Percentiles rank a stretch among this genome's conserved stretches.
Evolutionary conservation across 2,888 invertebrate species (phyloP).

Genomic region (Anarsia innoxiella): DNA sequence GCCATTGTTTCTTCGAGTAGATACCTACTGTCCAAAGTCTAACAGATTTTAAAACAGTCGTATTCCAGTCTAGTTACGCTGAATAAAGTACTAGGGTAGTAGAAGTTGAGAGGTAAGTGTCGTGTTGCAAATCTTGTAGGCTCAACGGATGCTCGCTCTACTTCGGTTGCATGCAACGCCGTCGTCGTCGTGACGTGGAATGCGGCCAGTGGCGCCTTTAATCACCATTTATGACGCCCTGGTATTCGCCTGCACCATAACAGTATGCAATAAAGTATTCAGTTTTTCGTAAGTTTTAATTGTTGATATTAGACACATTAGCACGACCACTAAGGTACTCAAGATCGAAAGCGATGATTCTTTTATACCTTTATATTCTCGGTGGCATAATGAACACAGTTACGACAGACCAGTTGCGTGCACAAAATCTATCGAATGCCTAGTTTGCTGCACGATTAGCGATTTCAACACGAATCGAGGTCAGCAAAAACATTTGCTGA

Average conservation of each 20-base stretch:
- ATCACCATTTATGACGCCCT: constrained; percentile 33
- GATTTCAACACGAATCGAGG: constrained; percentile 34
- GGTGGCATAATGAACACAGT: background rate
- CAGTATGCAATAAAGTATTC: background rate
- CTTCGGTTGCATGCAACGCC: constrained; percentile 50
- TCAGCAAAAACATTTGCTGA: constrained; percentile 29
- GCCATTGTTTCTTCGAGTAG: constrained; percentile 1
- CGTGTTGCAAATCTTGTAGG: constrained; percentile 41
- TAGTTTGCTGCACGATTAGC: constrained; percentile 18
- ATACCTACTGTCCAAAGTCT: too few relatives aligned
- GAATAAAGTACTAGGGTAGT: constrained; percentile 21
- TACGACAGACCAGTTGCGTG: constrained; percentile 13
- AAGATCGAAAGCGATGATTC: too few relatives aligned
- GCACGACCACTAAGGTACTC: too few relatives aligned
- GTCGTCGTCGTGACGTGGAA: constrained; percentile 45
- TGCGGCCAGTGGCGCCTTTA: constrained; percentile 60
- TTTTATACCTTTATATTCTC: too few relatives aligned
- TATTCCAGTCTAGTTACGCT: constrained; percentile 10
- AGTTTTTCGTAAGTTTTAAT: background rate
- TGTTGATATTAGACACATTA: too few relatives aligned
- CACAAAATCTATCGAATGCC: constrained; percentile 17
- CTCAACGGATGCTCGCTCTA: constrained; percentile 56
- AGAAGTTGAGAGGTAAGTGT: constrained; percentile 30
- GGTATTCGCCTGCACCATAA: constrained; percentile 20
- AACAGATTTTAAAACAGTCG: constrained; percentile 2